Conservation (phyloP, 2,113 vertebrate species). For the Speoplatyrhinus poulsoni region DNA sequence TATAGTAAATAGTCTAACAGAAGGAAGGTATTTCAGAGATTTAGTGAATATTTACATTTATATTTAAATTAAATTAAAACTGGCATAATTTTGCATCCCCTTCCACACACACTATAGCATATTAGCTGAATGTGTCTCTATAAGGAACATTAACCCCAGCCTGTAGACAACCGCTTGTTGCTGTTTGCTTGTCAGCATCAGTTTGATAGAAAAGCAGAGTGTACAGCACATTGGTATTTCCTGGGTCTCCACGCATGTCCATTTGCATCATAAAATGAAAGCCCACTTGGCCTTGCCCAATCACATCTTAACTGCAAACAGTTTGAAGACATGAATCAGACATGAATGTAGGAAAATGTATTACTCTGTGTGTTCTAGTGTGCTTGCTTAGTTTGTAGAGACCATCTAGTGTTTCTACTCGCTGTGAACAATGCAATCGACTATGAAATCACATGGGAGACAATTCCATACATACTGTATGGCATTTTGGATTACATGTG, state of each 20-base stretch:
- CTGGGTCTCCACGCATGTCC: constrained; percentile 1
- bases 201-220: too few species aligned
- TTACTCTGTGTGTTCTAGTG: constrained; percentile 52
- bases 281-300: constrained; percentile 13
- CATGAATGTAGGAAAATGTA: neutral
- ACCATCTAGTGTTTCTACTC: constrained; percentile 44
- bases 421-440: constrained; percentile 39
- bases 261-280: constrained; percentile 24
- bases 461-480: constrained; percentile 1
- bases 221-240: neutral
- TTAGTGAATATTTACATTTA: neutral
- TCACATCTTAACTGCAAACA: constrained; percentile 13
- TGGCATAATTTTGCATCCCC: too few species aligned
- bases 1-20: neutral
- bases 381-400: constrained; percentile 64
- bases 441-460: constrained; percentile 32
- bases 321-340: constrained; percentile 5
- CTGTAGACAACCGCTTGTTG: too few species aligned
- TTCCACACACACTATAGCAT: neutral
- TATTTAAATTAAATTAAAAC: neutral
- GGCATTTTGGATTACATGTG: constrained; percentile 22
- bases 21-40: neutral
- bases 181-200: neutral
- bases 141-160: neutral
- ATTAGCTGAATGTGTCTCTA: neutral